Percentiles rank a stretch among this genome's conserved stretches.
Conservation (phyloP, 2,888 invertebrate species). For the Platerodrilus igneus region DNA sequence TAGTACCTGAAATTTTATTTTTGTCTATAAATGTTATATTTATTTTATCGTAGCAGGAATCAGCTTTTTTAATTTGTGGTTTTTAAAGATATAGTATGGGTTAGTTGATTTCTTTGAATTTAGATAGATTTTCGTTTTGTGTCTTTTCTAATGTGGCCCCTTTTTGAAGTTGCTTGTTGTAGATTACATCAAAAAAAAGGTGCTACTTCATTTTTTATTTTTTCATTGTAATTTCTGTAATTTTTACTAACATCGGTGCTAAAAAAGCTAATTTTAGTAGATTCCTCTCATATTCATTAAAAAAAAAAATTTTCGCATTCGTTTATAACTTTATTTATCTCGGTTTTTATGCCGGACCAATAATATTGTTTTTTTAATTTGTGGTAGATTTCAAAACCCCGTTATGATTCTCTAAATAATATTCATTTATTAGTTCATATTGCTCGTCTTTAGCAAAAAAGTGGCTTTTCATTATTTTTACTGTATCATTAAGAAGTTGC, state of each 20-base stretch:
- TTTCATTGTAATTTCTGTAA: no score
- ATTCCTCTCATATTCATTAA: slow-evolving; percentile 19
- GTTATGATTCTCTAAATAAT: slow-evolving; percentile 20
- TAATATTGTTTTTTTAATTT: slow-evolving; percentile 16
- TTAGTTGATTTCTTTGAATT: no score
- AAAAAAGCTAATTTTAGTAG: slow-evolving; percentile 11
- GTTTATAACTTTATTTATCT: slow-evolving; percentile 20
- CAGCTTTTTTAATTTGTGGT: no score
- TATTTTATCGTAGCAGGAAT: no score
- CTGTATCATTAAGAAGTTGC: slow-evolving; percentile 7
- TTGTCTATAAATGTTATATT: no score
- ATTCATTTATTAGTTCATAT: slow-evolving; percentile 16
- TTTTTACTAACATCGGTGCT: slow-evolving; percentile 13
- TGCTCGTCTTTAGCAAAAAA: slow-evolving; percentile 18
- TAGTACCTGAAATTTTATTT: background rate
- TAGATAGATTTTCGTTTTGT: no score
- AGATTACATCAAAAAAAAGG: no score
- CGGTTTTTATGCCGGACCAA: slow-evolving; percentile 21
- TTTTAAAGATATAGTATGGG: no score
- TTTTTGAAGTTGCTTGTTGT: no score
- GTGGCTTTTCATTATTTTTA: slow-evolving; percentile 19
- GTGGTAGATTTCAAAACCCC: slow-evolving; percentile 21
- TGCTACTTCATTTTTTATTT: no score
- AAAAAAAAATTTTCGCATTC: slow-evolving; percentile 4
- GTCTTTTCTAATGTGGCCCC: no score